phyloP scores from a whole-genome alignment of 2,113 vertebrate species.

The Marmota monax region DNA sequence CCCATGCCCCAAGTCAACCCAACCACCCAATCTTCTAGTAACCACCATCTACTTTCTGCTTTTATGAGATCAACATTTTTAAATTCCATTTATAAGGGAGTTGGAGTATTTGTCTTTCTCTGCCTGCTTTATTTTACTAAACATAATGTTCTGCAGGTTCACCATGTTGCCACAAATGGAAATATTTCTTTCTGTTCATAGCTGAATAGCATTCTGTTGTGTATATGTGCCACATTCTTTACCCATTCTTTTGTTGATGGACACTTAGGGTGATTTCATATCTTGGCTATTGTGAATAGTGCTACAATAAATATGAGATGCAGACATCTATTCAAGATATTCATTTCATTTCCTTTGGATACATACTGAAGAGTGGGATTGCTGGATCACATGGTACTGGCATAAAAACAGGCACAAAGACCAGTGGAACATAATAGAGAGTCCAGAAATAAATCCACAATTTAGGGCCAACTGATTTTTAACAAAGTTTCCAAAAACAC shows the following conservation, averaged over 20 bases:
- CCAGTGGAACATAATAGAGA: not conserved
- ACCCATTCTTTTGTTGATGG: not conserved
- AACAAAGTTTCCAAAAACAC: not conserved
- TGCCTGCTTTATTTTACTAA: not conserved
- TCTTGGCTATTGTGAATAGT: not conserved
- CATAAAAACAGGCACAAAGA: not conserved
- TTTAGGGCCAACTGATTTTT: not conserved
- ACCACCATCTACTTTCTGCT: not conserved
- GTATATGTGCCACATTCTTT: not conserved
- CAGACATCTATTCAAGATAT: not conserved
- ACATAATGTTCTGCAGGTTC: not conserved
- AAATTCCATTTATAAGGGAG: not conserved
- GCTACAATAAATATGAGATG: not conserved
- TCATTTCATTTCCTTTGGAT: not conserved
- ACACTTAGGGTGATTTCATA: not conserved
- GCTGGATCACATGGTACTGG: not conserved
- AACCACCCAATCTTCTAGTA: not conserved
- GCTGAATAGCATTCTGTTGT: not conserved
- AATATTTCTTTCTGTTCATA: not conserved
- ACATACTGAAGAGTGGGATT: not conserved
- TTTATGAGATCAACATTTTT: not conserved
- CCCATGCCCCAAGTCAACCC: not conserved
- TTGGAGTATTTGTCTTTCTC: not conserved
- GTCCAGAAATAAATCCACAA: not conserved
- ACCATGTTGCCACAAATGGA: not conserved